Base-by-base conservation (phyloP, 2,797 vertebrate species). In the Anguilla obscura region DNA sequence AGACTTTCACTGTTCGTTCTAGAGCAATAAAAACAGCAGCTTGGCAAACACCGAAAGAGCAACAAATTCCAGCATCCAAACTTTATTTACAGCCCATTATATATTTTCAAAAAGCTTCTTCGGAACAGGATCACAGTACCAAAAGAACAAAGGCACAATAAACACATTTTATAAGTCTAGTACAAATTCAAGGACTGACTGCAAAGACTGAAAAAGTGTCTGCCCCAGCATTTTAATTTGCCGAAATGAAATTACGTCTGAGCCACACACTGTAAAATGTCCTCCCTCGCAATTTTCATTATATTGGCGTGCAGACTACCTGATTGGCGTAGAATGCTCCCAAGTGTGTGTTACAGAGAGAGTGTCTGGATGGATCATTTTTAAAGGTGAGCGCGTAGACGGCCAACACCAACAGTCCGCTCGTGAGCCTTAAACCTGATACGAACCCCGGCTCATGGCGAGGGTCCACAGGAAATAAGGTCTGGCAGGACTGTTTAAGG, bases 371-470 rank as follows among this genome's bases (percentile, higher is more conserved):
- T 93, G 86, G 36, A 71, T n/a, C 21, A 93, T 92, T 91, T 88
- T 33, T 71, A 71, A 88, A 76, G 24, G 52, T 40, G 0, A 30
- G 33, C 33, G 33, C 27, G 88, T 86, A 86, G 85, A 40, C 27
- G 89, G 93, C 94, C 94, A 95, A 95, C 89, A 95, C 92, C 91
- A 95, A 95, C 91, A 95, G 88, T 90, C 89, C 89, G 88, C 88
- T 92, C 87, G 86, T 56, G 87, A 24, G 88, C 88, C 93, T 90
- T 92, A 91, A 93, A 93, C 90, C 90, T 84, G 90, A 91, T 94
- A 93, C 94, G 18, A 40, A 76, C 91, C 40, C 74, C 85, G 90
- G 86, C 89, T 87, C 60, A 60, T 88, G 90, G 60, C 48, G 89
- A 94, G 14, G 33, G 36, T 36, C 74, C 33, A 92, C 90, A 92